Conservation (phyloP, 1,140 invertebrate species). For the Amphibalanus amphitrite region DNA sequence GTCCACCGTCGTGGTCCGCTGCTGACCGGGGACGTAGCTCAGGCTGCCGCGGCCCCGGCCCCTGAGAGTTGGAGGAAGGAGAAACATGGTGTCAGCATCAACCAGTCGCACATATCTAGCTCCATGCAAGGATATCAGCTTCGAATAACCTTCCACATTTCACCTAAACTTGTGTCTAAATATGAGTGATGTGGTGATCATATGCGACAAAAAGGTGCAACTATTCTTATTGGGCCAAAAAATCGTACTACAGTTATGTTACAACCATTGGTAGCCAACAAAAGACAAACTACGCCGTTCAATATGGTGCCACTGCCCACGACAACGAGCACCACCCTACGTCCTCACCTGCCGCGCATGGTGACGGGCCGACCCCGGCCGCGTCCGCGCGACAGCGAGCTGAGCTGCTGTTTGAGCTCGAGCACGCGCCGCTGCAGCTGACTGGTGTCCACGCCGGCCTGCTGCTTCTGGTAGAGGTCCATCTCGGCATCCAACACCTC, state of each 20-base stretch:
- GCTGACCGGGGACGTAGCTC: neutral
- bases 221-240: neutral
- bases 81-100: too few species aligned
- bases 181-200: neutral
- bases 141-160: neutral
- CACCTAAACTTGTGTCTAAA: neutral
- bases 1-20: conserved; percentile 43
- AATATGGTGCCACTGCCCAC: too few species aligned
- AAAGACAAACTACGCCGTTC: too few species aligned
- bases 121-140: too few species aligned
- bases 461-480: conserved; percentile 66
- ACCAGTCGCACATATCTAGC: too few species aligned
- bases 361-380: conserved; percentile 9
- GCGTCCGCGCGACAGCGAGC: conserved; percentile 22
- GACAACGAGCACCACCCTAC: too few species aligned
- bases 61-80: conserved; percentile 4
- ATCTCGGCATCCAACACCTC: conserved; percentile 74
- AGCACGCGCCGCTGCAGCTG: conserved; percentile 50
- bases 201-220: neutral
- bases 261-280: too few species aligned
- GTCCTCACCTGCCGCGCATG: conserved; percentile 8
- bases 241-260: too few species aligned
- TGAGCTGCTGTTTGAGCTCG: conserved; percentile 43
- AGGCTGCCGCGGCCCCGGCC: conserved; percentile 2
- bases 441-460: conserved; percentile 50